phyloP scores from a whole-genome alignment of 2,888 invertebrate species.

The Nephrocerus scutellatus region DNA sequence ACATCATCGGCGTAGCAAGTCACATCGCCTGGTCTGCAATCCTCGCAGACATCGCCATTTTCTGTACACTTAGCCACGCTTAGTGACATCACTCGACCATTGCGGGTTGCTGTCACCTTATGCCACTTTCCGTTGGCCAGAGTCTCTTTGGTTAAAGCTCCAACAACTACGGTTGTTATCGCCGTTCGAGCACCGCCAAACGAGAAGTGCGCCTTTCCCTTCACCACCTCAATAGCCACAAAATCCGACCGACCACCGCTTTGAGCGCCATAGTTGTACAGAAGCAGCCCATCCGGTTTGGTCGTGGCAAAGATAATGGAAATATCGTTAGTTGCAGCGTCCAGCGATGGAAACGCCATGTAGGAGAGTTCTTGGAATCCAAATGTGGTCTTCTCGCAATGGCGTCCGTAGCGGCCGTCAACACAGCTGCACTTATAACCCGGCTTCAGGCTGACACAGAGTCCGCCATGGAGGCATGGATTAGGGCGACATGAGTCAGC shows the following conservation, averaged over 20 bases:
- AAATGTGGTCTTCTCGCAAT: slow-evolving; percentile 84
- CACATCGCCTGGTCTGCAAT: slow-evolving; percentile 76
- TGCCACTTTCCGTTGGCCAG: slow-evolving; percentile 87
- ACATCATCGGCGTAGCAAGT: slow-evolving; percentile 79
- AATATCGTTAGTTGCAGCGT: slow-evolving; percentile 84
- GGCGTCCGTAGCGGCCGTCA: slow-evolving; percentile 80
- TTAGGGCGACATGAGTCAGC: slow-evolving; percentile 88
- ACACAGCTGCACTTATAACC: slow-evolving; percentile 81
- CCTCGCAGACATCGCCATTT: slow-evolving; percentile 78
- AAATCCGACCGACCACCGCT: slow-evolving; percentile 87
- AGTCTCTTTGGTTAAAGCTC: slow-evolving; percentile 47
- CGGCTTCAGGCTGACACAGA: slow-evolving; percentile 81
- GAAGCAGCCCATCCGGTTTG: slow-evolving; percentile 74
- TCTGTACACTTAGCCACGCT: slow-evolving; percentile 76
- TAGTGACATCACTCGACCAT: slow-evolving; percentile 79
- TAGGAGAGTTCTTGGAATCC: slow-evolving; percentile 86
- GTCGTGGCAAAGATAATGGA: slow-evolving; percentile 86
- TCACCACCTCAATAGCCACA: slow-evolving; percentile 80
- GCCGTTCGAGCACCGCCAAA: slow-evolving; percentile 85
- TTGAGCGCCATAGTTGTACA: slow-evolving; percentile 86
- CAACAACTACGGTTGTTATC: slow-evolving; percentile 70
- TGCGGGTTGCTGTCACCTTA: slow-evolving; percentile 83
- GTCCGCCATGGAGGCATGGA: slow-evolving; percentile 85
- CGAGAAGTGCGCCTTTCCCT: slow-evolving; percentile 79
- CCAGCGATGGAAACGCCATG: slow-evolving; percentile 79